These are phyloP conservation scores for Carcina quercana DNA, from an alignment of 2,888 invertebrate genomes.

Conservation along the genomic window DNA sequence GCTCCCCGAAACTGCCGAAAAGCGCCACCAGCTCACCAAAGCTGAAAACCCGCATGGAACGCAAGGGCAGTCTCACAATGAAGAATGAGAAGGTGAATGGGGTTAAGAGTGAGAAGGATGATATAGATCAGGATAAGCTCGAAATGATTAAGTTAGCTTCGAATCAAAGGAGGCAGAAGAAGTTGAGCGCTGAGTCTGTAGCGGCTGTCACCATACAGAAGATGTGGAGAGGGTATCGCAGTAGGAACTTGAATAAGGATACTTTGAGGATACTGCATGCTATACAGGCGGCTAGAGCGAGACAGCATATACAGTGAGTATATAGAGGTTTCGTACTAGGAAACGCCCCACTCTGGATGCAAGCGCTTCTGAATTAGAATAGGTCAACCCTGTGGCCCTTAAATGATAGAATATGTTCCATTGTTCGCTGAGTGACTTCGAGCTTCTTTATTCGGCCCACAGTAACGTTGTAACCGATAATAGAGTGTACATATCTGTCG, in stretches of 20 bases:
- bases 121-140: constrained; percentile 44
- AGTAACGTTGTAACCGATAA: too few species aligned
- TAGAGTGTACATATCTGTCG: too few species aligned
- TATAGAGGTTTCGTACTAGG: too few species aligned
- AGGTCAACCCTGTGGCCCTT: too few species aligned
- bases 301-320: constrained; percentile 88
- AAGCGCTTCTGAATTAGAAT: too few species aligned
- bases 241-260: constrained; percentile 81
- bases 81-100: constrained; percentile 52
- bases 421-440: too few species aligned
- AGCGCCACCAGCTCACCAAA: constrained; percentile 67
- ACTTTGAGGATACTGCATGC: constrained; percentile 78
- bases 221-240: constrained; percentile 89
- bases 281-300: constrained; percentile 83
- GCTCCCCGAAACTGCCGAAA: constrained; percentile 60
- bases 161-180: constrained; percentile 50
- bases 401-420: too few species aligned
- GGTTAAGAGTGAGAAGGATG: constrained; percentile 29
- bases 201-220: constrained; percentile 89
- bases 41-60: constrained; percentile 50
- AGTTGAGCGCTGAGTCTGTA: constrained; percentile 48
- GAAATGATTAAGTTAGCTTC: constrained; percentile 55
- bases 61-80: constrained; percentile 51
- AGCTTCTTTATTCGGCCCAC: too few species aligned
- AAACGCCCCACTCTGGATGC: too few species aligned